Percentiles rank a stretch among this genome's conserved stretches.
phyloP scores from a whole-genome alignment of 2,113 vertebrate species.

The Rhineura floridana region DNA sequence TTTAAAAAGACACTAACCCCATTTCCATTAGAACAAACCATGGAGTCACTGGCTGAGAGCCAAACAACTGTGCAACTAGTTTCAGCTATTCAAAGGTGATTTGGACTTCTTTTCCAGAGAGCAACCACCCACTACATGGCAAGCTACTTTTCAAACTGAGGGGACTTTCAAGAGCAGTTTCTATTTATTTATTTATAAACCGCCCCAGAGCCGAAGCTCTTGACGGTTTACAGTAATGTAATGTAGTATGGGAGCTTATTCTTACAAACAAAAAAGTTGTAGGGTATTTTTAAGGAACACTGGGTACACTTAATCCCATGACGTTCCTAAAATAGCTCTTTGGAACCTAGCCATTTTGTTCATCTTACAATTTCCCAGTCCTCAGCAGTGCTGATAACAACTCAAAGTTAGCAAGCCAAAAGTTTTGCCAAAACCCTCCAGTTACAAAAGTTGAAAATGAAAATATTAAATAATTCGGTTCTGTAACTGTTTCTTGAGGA shows the following conservation, averaged over 20 bases:
- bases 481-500: not conserved
- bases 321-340: not conserved
- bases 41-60: not conserved
- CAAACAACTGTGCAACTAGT: not conserved
- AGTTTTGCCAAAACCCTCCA: not conserved
- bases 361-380: not conserved
- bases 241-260: not conserved
- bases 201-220: too few species aligned
- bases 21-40: not conserved
- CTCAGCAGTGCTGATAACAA: not conserved
- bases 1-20: not conserved
- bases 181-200: too few species aligned
- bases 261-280: too few species aligned
- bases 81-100: not conserved
- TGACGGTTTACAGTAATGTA: too few species aligned
- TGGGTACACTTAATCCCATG: not conserved
- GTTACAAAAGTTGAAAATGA: not conserved
- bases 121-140: not conserved
- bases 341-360: not conserved
- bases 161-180: not conserved
- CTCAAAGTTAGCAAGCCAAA: not conserved
- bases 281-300: not conserved
- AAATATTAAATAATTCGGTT: not conserved
- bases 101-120: not conserved
- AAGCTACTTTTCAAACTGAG: not conserved